Percentiles rank a stretch among this genome's conserved stretches.
These are phyloP conservation scores for Zelostemma sp. DNA, from an alignment of 1,140 invertebrate genomes.

Conservation along the genomic window DNA sequence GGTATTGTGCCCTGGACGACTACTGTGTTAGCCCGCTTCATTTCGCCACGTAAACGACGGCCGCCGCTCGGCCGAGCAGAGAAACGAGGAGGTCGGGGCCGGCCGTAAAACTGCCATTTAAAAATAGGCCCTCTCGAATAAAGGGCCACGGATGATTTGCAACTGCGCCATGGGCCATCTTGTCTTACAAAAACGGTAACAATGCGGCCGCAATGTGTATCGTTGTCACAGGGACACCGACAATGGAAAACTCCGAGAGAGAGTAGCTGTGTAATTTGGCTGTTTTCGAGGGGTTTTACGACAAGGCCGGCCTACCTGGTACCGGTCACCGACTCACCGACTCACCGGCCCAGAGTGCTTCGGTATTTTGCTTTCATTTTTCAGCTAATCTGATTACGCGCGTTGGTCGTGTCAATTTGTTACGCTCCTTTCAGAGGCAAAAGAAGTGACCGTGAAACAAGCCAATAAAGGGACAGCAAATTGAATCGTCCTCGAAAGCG, in stretches of 20 bases:
- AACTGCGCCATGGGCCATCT: constrained; percentile 19
- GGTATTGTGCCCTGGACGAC: constrained; percentile 34
- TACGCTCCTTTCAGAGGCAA: no score
- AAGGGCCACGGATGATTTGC: constrained; percentile 18
- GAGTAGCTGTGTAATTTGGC: background rate
- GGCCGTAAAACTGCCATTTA: constrained; percentile 6
- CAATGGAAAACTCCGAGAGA: background rate
- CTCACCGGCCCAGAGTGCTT: no score
- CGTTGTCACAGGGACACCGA: constrained; percentile 21
- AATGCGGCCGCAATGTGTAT: constrained; percentile 10
- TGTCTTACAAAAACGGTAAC: constrained; percentile 24
- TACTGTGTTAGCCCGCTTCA: constrained; percentile 34
- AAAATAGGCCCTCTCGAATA: constrained; percentile 13
- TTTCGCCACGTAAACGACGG: constrained; percentile 22
- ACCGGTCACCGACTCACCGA: background rate
- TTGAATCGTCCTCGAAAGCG: no score
- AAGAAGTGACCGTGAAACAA: no score
- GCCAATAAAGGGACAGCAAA: no score
- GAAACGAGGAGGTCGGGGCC: constrained; percentile 9
- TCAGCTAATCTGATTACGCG: background rate
- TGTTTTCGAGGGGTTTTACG: background rate
- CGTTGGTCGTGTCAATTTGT: background rate
- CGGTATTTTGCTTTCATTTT: background rate
- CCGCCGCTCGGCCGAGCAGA: background rate
- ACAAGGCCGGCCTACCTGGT: constrained; percentile 1